Evolutionary conservation across 2,797 vertebrate species (phyloP), one percentile per base, ranked within the genome.

Genomic region (Ateles fusciceps): DNA sequence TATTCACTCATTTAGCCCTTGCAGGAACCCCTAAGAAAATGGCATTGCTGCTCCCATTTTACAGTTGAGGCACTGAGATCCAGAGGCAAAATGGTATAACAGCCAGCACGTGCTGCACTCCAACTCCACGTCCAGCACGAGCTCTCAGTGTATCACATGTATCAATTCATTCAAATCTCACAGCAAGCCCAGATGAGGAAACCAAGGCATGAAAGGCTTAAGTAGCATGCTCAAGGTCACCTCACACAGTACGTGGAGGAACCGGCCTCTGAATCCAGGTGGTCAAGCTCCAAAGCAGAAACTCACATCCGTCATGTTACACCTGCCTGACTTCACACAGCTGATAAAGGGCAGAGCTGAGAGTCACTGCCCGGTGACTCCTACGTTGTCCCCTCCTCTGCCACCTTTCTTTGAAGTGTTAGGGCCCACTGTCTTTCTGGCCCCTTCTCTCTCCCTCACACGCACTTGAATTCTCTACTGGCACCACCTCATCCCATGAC

Each of bases 281-380:
- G 9, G 21, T 57, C 74, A 15, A 55, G 83, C 3, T 17, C 42
- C 11, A 1, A 33, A 79, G 55, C 48, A 83, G 21, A 81, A 46
- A 44, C 17, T 59, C 64, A 36, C 2, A 9, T 26, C 55, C 17
- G 4, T 42, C 14, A 1, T 0, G 1, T 26, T 13, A 4, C 19
- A 30, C 44, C 30, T 80, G 74, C 44, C 15, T 33, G 7, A 48
- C 36, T 87, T 13, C 48, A 50, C 28, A 59, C 3, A 4, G n/a
- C 46, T 28, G 36, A 57, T 24, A 30, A 50, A 50, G 1, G 12
- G 36, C 61, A 83, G 57, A 30, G 44, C 8, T n/a, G 39, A 1
- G 39, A n/a, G 26, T 74, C 75, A 11, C 12, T 4, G 36, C 52
- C 8, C 24, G 19, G 17, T 26, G 79, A 89, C 3, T 4, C 46